phyloP scores from a whole-genome alignment of 2,797 vertebrate species.

The Eleutherodactylus coqui region DNA sequence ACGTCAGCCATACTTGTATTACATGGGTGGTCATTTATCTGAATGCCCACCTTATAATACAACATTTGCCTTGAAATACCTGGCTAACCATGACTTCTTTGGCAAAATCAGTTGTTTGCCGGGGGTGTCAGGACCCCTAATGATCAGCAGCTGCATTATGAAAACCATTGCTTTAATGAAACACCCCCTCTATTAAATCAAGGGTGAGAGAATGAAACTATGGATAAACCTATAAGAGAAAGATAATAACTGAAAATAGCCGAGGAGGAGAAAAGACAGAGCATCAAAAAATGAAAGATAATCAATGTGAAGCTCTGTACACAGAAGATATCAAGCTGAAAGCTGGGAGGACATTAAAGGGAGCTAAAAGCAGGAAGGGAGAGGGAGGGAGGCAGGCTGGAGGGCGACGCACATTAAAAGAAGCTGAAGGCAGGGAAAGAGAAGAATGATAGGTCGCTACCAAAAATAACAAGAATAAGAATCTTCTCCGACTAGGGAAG shows the following conservation, averaged over 20 bases:
- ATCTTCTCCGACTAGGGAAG: neutral
- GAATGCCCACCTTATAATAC: too few species aligned
- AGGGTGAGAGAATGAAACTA: too few species aligned
- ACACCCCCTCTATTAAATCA: neutral
- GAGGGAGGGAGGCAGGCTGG: neutral
- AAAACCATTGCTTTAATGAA: neutral
- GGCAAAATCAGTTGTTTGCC: too few species aligned
- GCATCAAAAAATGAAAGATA: slow-evolving; percentile 25
- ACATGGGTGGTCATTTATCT: too few species aligned
- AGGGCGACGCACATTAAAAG: neutral
- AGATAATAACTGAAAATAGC: neutral
- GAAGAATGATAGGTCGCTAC: neutral
- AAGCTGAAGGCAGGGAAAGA: neutral
- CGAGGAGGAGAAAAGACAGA: neutral
- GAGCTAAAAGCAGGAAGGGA: slow-evolving; percentile 23
- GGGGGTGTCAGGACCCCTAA: too few species aligned
- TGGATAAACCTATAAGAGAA: neutral
- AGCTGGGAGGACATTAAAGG: slow-evolving; percentile 4
- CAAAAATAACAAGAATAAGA: slow-evolving; percentile 19
- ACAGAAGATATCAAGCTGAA: neutral
- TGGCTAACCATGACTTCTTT: too few species aligned
- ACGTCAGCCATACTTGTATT: too few species aligned
- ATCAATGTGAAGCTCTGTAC: slow-evolving; percentile 24
- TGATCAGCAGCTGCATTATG: too few species aligned
- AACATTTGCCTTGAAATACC: too few species aligned